Percentiles rank a stretch among this genome's conserved stretches.
phyloP scores from a whole-genome alignment of 2,113 vertebrate species.

The Cettia cetti region DNA sequence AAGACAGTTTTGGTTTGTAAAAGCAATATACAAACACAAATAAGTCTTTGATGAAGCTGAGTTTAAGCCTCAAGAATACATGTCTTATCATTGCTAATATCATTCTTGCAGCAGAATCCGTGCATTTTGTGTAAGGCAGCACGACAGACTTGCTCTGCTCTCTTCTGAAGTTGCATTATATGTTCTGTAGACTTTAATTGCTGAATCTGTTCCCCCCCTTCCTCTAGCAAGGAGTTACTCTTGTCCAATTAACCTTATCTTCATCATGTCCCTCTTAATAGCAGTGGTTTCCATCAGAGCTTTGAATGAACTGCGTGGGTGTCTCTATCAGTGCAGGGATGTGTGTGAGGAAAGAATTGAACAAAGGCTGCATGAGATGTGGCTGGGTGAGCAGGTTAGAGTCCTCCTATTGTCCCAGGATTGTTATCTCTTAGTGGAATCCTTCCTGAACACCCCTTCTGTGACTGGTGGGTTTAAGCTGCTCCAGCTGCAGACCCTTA shows the following conservation, averaged over 20 bases:
- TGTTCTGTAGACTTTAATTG: not conserved
- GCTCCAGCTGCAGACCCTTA: not conserved
- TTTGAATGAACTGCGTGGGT: not conserved
- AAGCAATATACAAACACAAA: not conserved
- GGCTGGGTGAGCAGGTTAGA: not conserved
- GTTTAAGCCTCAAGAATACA: not conserved
- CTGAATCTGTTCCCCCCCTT: not conserved
- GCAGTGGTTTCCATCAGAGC: not conserved
- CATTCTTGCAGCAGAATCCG: not conserved
- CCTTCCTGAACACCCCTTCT: not conserved
- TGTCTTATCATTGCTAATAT: not conserved
- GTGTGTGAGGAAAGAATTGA: not conserved
- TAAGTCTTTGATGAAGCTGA: not conserved
- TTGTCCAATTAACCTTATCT: not conserved
- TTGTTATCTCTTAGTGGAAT: not conserved
- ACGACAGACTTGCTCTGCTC: not conserved
- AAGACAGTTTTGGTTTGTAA: not conserved
- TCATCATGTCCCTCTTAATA: not conserved
- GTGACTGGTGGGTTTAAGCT: not conserved
- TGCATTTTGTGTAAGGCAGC: not conserved
- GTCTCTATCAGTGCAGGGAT: not conserved
- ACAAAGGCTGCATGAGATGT: not conserved
- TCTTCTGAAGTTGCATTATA: not conserved
- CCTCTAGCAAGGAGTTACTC: not conserved
- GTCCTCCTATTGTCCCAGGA: not conserved